Percentiles rank a stretch among this genome's conserved stretches.
Evolutionary conservation across 1,140 invertebrate species (phyloP).

Genomic region (Drosophila carrolli): DNA sequence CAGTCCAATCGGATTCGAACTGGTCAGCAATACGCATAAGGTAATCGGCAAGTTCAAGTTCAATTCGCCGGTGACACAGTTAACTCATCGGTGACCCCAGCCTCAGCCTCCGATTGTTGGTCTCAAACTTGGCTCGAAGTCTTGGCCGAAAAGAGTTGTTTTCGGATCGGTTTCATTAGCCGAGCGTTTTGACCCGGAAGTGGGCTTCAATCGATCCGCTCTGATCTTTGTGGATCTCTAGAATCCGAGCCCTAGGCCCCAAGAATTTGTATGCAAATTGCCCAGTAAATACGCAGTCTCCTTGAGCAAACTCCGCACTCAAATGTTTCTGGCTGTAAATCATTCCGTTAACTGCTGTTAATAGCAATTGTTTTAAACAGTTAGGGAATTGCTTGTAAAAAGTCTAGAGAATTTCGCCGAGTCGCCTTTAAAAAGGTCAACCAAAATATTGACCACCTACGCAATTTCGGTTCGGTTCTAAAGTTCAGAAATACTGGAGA

Average conservation of each 20-base stretch:
- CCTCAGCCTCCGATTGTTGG: slow-evolving; percentile 8
- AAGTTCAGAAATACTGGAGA: slow-evolving; percentile 16
- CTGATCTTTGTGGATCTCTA: slow-evolving; percentile 44
- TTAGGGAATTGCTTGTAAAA: slow-evolving; percentile 1
- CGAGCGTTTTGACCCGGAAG: slow-evolving; percentile 65
- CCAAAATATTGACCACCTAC: slow-evolving; percentile 26
- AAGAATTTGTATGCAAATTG: slow-evolving; percentile 73
- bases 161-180: slow-evolving; percentile 33
- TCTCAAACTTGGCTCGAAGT: neutral
- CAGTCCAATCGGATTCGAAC: slow-evolving; percentile 28
- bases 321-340: slow-evolving; percentile 19
- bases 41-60: slow-evolving; percentile 69
- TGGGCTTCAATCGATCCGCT: slow-evolving; percentile 43
- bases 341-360: slow-evolving; percentile 1
- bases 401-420: slow-evolving; percentile 27
- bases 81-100: slow-evolving; percentile 69
- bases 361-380: slow-evolving; percentile 18
- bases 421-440: slow-evolving; percentile 33
- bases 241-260: slow-evolving; percentile 59
- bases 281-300: slow-evolving; percentile 40
- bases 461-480: slow-evolving; percentile 16
- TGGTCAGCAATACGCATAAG: slow-evolving; percentile 22
- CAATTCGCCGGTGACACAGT: slow-evolving; percentile 79
- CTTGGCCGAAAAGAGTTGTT: slow-evolving; percentile 18
- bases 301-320: slow-evolving; percentile 46